Base-by-base conservation (phyloP, 1,140 invertebrate genomes). In the Drosophila sp. region DNA sequence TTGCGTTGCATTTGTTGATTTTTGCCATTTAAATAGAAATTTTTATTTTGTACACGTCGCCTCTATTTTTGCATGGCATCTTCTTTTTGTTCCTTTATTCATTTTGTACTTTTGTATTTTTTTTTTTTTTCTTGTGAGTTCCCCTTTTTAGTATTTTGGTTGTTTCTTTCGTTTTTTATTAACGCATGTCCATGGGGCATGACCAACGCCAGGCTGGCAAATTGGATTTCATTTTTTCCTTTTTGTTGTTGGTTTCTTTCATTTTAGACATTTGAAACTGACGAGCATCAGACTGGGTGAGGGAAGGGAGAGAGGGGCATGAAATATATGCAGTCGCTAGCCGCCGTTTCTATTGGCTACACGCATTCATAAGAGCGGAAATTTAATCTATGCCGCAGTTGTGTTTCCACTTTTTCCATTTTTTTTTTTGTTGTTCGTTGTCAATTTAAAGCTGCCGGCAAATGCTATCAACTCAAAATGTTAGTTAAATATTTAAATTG, bases 11-110 rank as follows among this genome's bases (percentile, higher is more conserved):
- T 89, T 89, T 89, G 84, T 89, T 89, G 84, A 89, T 89, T 89
- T 89, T 89, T 89, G 84, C 84, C 84, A 89, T 89, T 89, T 89
- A 89, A 89, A 89, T 89, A 89, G 84, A 89, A 89, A 89, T 89
- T 89, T 89, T 89, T 89, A 89, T 89, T 90, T 89, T 89, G 70
- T 78, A 90, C 84, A 89, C 84, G 84, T 84, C 84, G 77, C 80
- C 75, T 65, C 64, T 82, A 70, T 72, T 64, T 38, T 44, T 55
- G 70, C 58, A 29, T 11, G 11, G 35, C 55, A 44, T 47, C 38
- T 32, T n/a, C 60, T n/a, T 85, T 83, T 83, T 79, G 67, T 69
- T 61, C 44, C 8, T 10, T 7, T 38, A 11, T 38, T 11, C 35
- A 38, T 38, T 38, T 38, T 35, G 5, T 32, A 6, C 4, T 35